Evolutionary conservation across 2,888 invertebrate genomes (phyloP), one percentile per base, ranked within the genome.

Genomic region (Meiosimyza decipiens): DNA sequence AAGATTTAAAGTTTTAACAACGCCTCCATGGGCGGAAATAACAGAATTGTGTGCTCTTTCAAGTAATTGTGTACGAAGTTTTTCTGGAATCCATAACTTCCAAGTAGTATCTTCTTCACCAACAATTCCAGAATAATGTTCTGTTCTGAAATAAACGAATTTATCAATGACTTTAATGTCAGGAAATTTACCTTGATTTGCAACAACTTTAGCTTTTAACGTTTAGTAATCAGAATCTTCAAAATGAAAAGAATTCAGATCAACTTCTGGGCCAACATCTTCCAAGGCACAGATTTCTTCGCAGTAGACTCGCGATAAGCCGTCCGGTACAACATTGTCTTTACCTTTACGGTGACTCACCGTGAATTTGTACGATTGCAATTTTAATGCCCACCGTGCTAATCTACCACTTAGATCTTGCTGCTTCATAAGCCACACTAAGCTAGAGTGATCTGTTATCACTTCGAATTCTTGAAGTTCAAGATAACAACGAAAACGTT

Each of bases 381-480:
- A 70, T 80, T 80, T 67, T 33, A 72, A 33, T 7, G 52, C 52
- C 72, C 72, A 82, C 9, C 80, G 50, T 6, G 79, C 79, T 49
- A 82, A 60, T 54, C 78, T 66, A 18, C 55, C 66, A 15, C 22
- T 50, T 12, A 66, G 13, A 66, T 66, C n/a, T n/a, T n/a, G n/a
- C n/a, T n/a, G n/a, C n/a, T n/a, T n/a, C n/a, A n/a, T n/a, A n/a
- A n/a, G n/a, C n/a, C n/a, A n/a, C n/a, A n/a, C n/a, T n/a, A n/a
- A n/a, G n/a, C n/a, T n/a, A n/a, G n/a, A n/a, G n/a, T n/a, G n/a
- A n/a, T n/a, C n/a, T n/a, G n/a, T n/a, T n/a, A n/a, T n/a, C n/a
- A n/a, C n/a, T n/a, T n/a, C 22, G 9, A 59, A 59, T 22, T 22
- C 18, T 13, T 59, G 57, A 18, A 22, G 5, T 3, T 59, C 57